These are phyloP conservation scores for Camponotus pennsylvanicus DNA, from an alignment of 1,140 invertebrate genomes.

Conservation along the genomic window DNA sequence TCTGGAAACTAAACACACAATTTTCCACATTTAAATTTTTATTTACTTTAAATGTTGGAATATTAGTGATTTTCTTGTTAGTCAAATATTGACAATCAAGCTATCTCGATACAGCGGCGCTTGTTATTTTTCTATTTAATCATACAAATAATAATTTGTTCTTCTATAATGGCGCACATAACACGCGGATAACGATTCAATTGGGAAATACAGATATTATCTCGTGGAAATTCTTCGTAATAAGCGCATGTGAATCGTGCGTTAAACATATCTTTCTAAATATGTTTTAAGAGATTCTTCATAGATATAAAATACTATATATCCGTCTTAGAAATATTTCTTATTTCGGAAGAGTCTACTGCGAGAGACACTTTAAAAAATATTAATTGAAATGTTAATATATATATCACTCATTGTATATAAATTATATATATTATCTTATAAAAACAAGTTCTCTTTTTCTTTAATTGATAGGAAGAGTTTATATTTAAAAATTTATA, in stretches of 20 bases:
- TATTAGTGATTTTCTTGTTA: background rate
- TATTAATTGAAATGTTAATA: background rate
- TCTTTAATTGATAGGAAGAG: background rate
- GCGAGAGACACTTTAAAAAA: background rate
- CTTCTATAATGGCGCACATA: constrained; percentile 16
- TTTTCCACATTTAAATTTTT: background rate
- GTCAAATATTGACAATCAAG: background rate
- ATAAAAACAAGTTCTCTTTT: background rate
- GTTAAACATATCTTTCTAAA: constrained; percentile 40
- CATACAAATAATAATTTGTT: constrained; percentile 7
- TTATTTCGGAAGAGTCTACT: constrained; percentile 9
- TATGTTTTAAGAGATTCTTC: constrained; percentile 19
- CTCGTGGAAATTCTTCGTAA: constrained; percentile 28
- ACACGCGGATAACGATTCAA: constrained; percentile 10
- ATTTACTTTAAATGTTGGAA: background rate
- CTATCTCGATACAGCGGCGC: background rate
- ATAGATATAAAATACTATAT: constrained; percentile 2
- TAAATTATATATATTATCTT: background rate
- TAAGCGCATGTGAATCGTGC: constrained; percentile 6
- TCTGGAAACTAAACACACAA: too few relatives aligned
- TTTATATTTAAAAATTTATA: background rate
- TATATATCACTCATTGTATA: background rate
- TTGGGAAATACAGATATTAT: constrained; percentile 47
- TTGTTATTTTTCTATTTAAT: constrained; percentile 24
- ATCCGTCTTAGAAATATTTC: constrained; percentile 27